Percentiles rank a stretch among this genome's conserved stretches.
phyloP scores from a whole-genome alignment of 1,140 invertebrate species.

The Drosophila pseudoananassae region DNA sequence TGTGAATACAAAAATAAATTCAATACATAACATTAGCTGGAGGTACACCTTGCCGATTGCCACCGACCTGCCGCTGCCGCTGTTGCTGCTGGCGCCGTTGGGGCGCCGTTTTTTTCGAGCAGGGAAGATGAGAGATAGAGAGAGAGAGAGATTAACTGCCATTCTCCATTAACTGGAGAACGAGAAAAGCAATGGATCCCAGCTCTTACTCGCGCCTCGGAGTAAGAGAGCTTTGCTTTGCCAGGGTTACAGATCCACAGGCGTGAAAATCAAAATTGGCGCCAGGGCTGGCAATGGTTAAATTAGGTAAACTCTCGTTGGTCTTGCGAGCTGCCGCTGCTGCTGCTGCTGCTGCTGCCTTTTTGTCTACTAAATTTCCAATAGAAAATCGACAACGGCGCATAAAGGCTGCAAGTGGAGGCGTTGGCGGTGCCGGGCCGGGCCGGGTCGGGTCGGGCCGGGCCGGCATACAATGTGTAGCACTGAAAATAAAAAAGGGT shows the following conservation, averaged over 20 bases:
- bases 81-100: constrained; percentile 51
- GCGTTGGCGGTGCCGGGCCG: constrained; percentile 51
- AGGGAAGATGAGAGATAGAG: background rate
- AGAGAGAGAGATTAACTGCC: background rate
- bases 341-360: too few relatives aligned
- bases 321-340: too few relatives aligned
- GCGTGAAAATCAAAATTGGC: constrained; percentile 35
- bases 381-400: constrained; percentile 79
- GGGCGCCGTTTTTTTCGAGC: background rate
- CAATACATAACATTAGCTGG: constrained; percentile 72
- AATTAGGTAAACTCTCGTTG: background rate
- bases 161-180: background rate
- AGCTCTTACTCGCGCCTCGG: too few relatives aligned
- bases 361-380: constrained; percentile 55
- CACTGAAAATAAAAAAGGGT: constrained; percentile 41
- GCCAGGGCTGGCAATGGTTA: constrained; percentile 59
- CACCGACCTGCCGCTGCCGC: constrained; percentile 57
- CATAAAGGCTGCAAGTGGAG: constrained; percentile 57
- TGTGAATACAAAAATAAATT: constrained; percentile 81
- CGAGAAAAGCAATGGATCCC: too few relatives aligned
- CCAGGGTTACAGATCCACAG: constrained; percentile 50
- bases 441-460: too few relatives aligned
- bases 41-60: constrained; percentile 77
- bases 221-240: background rate
- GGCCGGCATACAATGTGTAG: constrained; percentile 59